phyloP scores from a whole-genome alignment of 2,888 invertebrate genomes.

The Hydrotaea diabolus region DNA sequence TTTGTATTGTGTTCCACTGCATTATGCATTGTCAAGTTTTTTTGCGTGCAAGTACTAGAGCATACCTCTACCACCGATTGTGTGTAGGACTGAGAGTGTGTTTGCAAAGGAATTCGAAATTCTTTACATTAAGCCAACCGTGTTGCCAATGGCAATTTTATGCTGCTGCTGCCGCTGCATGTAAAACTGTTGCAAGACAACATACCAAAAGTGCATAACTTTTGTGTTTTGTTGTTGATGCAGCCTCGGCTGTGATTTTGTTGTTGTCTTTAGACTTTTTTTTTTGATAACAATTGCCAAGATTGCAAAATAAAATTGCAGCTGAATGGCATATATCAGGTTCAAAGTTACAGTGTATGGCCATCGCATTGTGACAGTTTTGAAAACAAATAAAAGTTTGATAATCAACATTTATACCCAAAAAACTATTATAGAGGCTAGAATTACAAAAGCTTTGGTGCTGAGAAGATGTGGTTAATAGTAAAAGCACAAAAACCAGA shows the following conservation, averaged over 20 bases:
- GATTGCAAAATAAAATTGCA: conserved; percentile 26
- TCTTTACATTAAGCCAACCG: conserved; percentile 60
- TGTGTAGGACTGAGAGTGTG: background rate
- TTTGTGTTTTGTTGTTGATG: conserved; percentile 47
- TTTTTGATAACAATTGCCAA: background rate
- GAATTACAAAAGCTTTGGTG: too few species aligned
- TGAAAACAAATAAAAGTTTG: too few species aligned
- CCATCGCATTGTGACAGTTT: background rate
- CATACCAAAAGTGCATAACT: conserved; percentile 65
- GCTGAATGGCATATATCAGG: background rate
- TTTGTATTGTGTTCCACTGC: conserved; percentile 20
- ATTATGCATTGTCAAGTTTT: conserved; percentile 40
- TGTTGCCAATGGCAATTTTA: conserved; percentile 64
- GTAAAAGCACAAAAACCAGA: too few species aligned
- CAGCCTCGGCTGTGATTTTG: background rate
- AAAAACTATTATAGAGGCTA: too few species aligned
- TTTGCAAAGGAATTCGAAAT: conserved; percentile 57
- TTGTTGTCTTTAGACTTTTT: background rate
- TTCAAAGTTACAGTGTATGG: background rate
- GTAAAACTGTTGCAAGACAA: conserved; percentile 38
- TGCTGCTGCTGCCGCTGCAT: conserved; percentile 49
- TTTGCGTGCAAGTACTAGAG: conserved; percentile 19
- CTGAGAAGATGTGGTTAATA: too few species aligned
- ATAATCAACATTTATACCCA: too few species aligned
- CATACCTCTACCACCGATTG: background rate